phyloP scores from a whole-genome alignment of 2,113 vertebrate species.

The Sarotherodon lohbergeri region DNA sequence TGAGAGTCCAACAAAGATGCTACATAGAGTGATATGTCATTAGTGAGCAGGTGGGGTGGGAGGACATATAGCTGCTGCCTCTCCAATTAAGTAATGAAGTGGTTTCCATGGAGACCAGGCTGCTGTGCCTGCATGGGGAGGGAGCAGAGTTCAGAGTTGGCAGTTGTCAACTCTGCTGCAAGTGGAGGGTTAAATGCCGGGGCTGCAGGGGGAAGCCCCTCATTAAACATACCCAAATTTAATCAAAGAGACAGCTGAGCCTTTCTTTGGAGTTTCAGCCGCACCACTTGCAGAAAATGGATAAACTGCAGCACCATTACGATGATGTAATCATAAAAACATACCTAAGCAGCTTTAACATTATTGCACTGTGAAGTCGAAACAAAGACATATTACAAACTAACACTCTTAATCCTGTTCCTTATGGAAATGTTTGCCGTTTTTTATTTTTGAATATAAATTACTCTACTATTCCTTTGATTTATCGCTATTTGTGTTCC shows the following conservation, averaged over 20 bases:
- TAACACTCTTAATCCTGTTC: neutral
- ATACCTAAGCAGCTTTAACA: neutral
- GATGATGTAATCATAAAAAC: neutral
- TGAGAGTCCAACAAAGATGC: conserved; percentile 64
- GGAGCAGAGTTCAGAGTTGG: conserved; percentile 34
- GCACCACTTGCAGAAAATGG: neutral
- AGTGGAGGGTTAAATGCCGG: conserved; percentile 54
- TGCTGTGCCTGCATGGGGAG: neutral
- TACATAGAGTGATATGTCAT: conserved; percentile 66
- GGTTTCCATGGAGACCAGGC: conserved; percentile 63
- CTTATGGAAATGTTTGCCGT: neutral
- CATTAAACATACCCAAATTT: conserved; percentile 39
- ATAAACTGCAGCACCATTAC: neutral
- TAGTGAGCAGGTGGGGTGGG: conserved; percentile 62
- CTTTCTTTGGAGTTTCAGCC: neutral
- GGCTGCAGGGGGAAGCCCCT: conserved; percentile 8
- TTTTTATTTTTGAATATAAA: neutral
- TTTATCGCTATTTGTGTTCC: neutral
- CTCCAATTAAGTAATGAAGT: conserved; percentile 55
- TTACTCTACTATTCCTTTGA: neutral
- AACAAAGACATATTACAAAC: neutral
- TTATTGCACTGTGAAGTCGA: neutral
- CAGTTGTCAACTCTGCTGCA: conserved; percentile 7
- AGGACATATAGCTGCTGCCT: conserved; percentile 50
- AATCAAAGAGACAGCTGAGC: conserved; percentile 3